These are phyloP conservation scores for Columba guinea DNA, from an alignment of 2,797 vertebrate species.

Conservation along the genomic window DNA sequence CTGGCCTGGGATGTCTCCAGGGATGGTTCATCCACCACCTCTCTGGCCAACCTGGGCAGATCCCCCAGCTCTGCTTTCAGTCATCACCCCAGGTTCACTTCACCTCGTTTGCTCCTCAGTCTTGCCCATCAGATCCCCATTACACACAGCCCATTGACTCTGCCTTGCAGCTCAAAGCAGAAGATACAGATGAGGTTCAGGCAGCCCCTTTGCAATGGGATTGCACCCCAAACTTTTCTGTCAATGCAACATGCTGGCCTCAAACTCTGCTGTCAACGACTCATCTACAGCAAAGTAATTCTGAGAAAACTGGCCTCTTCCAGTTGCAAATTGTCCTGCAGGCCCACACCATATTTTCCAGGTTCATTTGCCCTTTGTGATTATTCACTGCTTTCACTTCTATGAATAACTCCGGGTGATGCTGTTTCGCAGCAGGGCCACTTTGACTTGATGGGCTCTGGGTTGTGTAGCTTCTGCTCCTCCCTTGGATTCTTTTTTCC, in stretches of 20 bases:
- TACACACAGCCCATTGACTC: neutral
- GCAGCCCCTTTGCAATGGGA: neutral
- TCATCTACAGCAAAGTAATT: neutral
- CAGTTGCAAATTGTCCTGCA: neutral
- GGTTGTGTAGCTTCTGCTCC: neutral
- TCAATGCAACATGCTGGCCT: neutral
- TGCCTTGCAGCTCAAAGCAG: neutral
- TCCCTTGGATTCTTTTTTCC: neutral
- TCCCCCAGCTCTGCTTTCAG: neutral
- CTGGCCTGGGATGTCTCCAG: no score
- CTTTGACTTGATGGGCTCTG: neutral
- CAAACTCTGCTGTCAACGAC: neutral
- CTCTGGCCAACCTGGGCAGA: neutral
- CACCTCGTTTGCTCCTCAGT: neutral
- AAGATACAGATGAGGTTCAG: neutral
- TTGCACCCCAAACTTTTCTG: neutral
- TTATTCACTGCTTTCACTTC: neutral
- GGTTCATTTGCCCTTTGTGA: neutral
- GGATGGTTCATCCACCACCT: no score
- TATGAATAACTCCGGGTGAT: rapidly evolving
- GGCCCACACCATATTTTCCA: neutral
- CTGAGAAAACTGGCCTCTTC: neutral
- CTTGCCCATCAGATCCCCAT: neutral
- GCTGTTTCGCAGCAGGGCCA: neutral
- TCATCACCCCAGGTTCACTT: neutral